A percentile compares a stretch with the other conserved stretches of the same genome.
These are phyloP conservation scores for Taphrorychus bicolor DNA, from an alignment of 2,888 invertebrate genomes.

Conservation along the genomic window DNA sequence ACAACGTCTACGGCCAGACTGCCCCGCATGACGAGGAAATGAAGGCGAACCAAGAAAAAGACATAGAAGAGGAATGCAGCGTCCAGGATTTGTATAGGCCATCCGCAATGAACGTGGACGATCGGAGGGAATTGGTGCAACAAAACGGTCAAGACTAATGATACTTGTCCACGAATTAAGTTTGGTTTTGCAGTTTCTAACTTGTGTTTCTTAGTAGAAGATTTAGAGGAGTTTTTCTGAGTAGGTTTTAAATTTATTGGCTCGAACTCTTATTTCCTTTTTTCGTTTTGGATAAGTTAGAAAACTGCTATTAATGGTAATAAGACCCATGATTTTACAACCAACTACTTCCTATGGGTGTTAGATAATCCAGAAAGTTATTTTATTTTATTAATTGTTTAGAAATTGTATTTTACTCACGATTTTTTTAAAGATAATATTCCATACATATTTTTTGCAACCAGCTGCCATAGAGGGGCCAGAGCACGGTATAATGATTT, in stretches of 20 bases:
- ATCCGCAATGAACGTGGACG: constrained; percentile 67
- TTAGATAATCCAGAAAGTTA: too few relatives aligned
- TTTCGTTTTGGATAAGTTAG: not conserved
- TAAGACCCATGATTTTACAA: not conserved
- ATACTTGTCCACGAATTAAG: constrained; percentile 47
- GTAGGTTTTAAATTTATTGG: not conserved
- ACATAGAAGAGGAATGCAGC: constrained; percentile 54
- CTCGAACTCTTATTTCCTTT: too few relatives aligned
- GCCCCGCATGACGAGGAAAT: constrained; percentile 60
- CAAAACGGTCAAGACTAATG: constrained; percentile 80
- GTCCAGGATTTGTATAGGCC: constrained; percentile 60
- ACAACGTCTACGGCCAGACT: constrained; percentile 59
- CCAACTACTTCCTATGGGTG: too few relatives aligned
- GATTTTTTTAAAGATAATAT: not conserved
- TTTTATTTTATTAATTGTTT: too few relatives aligned
- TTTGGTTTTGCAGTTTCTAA: not conserved
- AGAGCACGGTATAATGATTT: constrained; percentile 33
- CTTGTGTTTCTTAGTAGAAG: not conserved
- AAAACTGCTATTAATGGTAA: not conserved
- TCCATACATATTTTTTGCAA: not conserved
- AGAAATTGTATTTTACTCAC: too few relatives aligned
- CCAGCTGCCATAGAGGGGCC: constrained; percentile 10
- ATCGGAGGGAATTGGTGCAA: constrained; percentile 71
- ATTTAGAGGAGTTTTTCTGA: not conserved
- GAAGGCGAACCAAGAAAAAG: constrained; percentile 46